These are phyloP conservation scores for Psix sp. DNA, from an alignment of 1,140 invertebrate species.

Conservation along the genomic window DNA sequence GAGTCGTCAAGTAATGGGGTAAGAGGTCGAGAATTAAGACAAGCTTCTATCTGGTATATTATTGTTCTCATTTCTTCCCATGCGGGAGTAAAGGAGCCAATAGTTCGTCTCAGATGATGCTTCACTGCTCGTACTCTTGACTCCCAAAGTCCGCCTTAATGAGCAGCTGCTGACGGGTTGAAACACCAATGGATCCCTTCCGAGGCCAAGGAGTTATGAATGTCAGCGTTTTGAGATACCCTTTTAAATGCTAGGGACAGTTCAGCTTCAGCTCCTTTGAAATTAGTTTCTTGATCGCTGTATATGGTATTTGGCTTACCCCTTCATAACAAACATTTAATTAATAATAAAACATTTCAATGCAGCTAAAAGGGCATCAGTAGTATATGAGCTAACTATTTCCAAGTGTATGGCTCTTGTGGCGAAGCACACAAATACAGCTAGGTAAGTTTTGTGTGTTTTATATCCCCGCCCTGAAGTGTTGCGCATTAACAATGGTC, in stretches of 20 bases:
- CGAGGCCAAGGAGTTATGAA: neutral
- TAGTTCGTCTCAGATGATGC: neutral
- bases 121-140: neutral
- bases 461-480: neutral
- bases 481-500: neutral
- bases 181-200: neutral
- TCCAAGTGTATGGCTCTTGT: neutral
- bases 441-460: neutral
- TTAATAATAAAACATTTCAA: neutral
- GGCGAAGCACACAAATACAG: neutral
- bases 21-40: constrained; percentile 1
- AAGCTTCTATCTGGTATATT: neutral
- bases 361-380: neutral
- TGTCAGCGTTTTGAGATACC: neutral
- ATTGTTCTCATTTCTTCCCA: neutral
- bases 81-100: neutral
- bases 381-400: neutral
- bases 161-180: neutral
- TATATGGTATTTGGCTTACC: neutral
- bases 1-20: neutral
- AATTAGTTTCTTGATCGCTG: neutral
- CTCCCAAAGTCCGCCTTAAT: constrained; percentile 1
- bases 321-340: too few species aligned
- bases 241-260: neutral
- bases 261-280: neutral